Evolutionary conservation across 30 jellyfish, hydroid and myxozoan species (phyloP).

Genomic region (Chironex yamaguchii): DNA sequence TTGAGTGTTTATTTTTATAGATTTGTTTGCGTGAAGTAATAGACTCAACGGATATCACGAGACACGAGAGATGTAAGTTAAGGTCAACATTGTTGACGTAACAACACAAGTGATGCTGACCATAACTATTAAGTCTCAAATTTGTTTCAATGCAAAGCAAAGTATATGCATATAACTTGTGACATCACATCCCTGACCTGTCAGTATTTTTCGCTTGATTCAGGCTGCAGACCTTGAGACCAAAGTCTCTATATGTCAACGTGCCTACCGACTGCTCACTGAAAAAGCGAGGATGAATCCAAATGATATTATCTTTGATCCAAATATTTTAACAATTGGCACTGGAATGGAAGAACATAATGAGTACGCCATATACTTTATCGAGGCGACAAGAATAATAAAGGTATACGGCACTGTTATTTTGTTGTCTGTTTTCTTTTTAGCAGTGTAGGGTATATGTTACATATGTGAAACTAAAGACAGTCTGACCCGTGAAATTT

Average conservation of each 20-base stretch:
- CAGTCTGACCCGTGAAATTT: no score
- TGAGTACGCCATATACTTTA: slow-evolving; percentile 83
- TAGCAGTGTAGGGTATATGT: neutral
- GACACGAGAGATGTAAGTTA: no score
- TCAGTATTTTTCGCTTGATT: neutral
- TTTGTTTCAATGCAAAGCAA: no score
- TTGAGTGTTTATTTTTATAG: no score
- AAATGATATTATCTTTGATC: slow-evolving; percentile 91
- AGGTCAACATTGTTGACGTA: no score
- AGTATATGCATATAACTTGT: no score
- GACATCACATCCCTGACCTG: no score
- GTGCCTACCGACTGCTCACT: slow-evolving; percentile 83
- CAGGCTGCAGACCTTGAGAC: slow-evolving; percentile 95
- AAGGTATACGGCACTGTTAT: slow-evolving; percentile 46
- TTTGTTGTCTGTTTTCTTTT: neutral
- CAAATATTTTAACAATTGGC: slow-evolving; percentile 93
- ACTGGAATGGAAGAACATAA: slow-evolving; percentile 99
- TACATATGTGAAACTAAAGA: no score
- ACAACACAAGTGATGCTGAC: no score
- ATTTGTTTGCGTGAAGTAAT: no score
- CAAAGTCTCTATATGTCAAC: slow-evolving; percentile 86
- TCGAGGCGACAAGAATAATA: slow-evolving; percentile 78
- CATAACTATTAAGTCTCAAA: no score
- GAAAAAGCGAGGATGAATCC: slow-evolving; percentile 75
- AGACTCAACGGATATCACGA: no score